Percentiles rank a stretch among this genome's conserved stretches.
These are phyloP conservation scores for Drosophila virilis DNA, from an alignment of 1,140 invertebrate genomes.

Conservation along the genomic window DNA sequence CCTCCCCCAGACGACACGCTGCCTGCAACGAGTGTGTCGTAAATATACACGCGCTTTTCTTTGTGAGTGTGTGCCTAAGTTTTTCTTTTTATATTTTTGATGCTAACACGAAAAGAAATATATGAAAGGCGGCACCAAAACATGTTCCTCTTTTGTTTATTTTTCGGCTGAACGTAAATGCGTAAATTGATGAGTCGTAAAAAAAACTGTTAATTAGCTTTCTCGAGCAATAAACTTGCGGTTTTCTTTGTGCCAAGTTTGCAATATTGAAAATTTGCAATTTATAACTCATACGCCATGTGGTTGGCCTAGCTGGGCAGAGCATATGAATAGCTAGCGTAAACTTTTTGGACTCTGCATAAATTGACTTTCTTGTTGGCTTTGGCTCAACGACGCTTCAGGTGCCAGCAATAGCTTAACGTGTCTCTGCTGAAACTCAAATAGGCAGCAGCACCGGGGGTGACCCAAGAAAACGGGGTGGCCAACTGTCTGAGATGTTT, in stretches of 20 bases:
- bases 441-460: neutral
- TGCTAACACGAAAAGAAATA: slow-evolving; percentile 19
- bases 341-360: slow-evolving; percentile 11
- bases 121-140: slow-evolving; percentile 17
- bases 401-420: slow-evolving; percentile 37
- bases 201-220: slow-evolving; percentile 49
- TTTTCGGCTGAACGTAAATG: slow-evolving; percentile 25
- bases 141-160: slow-evolving; percentile 36
- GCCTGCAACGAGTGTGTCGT: slow-evolving; percentile 35
- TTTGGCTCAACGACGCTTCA: slow-evolving; percentile 23
- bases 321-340: neutral
- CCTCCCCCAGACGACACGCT: neutral
- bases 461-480: neutral
- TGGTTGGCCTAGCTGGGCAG: neutral
- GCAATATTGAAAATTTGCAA: slow-evolving; percentile 38
- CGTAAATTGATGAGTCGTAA: slow-evolving; percentile 44
- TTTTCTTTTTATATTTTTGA: slow-evolving; percentile 1
- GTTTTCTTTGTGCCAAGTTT: slow-evolving; percentile 32
- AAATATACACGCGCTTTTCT: slow-evolving; percentile 38
- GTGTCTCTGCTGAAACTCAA: slow-evolving; percentile 25
- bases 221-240: slow-evolving; percentile 40
- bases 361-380: slow-evolving; percentile 44
- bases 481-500: slow-evolving; percentile 56
- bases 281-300: slow-evolving; percentile 32
- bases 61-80: slow-evolving; percentile 1